Evolutionary conservation across 2,888 invertebrate species (phyloP), one percentile per base, ranked within the genome.

Genomic region (Nomada fucata): DNA sequence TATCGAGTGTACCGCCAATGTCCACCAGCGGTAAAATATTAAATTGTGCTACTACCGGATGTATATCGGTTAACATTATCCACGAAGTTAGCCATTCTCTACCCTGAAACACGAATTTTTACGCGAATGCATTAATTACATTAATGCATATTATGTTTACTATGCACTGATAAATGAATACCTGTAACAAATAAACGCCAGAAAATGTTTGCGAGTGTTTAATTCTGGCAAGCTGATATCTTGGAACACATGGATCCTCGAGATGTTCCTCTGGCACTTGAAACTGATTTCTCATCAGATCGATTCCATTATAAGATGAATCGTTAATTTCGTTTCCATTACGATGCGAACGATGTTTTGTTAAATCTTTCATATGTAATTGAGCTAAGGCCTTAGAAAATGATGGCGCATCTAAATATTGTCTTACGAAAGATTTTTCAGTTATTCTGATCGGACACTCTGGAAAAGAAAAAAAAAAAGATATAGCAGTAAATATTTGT

Each of bases 1-100:
- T 93, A 68, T 93, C 93, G 2, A 95, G 91, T 5, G 94, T 94
- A 53, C 94, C 95, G 29, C 95, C 94, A 79, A 94, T 94, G 79
- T 95, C 95, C 44, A 94, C 90, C 76, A 94, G 92, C 13, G 94
- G 94, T 53, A 94, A 84, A 82, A 94, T 90, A 79, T 94, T 91
- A 86, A 94, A 94, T 70, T 94, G 93, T 2, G 92, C 90, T 57
- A 94, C 90, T 47, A 94, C 91, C 18, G 94, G 94, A 75, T 88
- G 89, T 20, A 84, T 77, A 81, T 94, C 94, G 2, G 92, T 92
- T 52, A 94, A 86, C 53, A 93, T 91, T 47, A 94, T 81, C 94
- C 94, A 94, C 3, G 94, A 93, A 13, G 94, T 94, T 78, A 94
- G 92, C 93, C 94, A 94, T 71, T 94, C 94, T 81, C 92, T 91